Evolutionary conservation across 2,113 vertebrate species (phyloP).

Genomic region (Tor tambroides): DNA sequence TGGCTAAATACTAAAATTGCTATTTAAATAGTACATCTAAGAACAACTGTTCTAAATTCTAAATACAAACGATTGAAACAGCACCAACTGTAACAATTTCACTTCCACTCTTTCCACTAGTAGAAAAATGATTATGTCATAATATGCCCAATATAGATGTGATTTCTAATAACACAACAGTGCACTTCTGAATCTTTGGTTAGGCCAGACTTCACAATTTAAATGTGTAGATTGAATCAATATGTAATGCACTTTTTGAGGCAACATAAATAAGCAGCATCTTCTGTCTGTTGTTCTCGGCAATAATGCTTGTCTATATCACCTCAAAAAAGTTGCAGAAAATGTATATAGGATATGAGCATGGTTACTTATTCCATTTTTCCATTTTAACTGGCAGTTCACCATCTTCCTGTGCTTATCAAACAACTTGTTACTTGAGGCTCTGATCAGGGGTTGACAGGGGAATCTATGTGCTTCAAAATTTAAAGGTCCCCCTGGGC

Average conservation of each 20-base stretch:
- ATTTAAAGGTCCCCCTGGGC: slow-evolving; percentile 57
- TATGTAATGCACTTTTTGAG: neutral
- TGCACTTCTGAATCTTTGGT: slow-evolving; percentile 30
- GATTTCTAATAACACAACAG: neutral
- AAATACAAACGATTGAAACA: neutral
- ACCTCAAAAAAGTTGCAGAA: neutral
- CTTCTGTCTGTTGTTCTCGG: neutral
- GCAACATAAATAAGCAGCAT: neutral
- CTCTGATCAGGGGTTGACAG: neutral
- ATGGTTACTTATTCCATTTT: neutral
- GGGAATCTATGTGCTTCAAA: neutral
- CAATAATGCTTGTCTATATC: neutral
- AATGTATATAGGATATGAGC: neutral
- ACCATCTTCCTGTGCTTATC: neutral
- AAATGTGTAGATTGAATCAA: neutral
- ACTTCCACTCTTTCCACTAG: neutral
- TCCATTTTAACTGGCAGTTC: neutral
- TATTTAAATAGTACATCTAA: neutral
- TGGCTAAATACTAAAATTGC: neutral
- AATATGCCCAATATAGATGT: neutral
- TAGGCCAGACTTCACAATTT: neutral
- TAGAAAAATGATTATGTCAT: neutral
- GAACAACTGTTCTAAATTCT: neutral
- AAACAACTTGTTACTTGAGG: slow-evolving; percentile 10
- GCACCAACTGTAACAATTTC: neutral